Evolutionary conservation across 2,113 vertebrate genomes (phyloP).

Genomic region (Toxotes chatareus): DNA sequence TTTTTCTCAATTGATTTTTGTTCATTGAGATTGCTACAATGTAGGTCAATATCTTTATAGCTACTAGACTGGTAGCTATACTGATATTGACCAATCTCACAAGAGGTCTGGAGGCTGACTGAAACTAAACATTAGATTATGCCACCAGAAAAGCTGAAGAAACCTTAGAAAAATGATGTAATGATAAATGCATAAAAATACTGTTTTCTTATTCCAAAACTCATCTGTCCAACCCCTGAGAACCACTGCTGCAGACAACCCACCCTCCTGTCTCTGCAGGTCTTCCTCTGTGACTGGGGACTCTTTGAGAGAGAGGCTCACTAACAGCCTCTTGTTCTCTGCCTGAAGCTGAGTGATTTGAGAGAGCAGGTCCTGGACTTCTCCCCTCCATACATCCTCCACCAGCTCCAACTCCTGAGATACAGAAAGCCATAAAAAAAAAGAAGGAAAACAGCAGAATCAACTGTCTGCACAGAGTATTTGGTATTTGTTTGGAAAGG

Average conservation of each 20-base stretch:
- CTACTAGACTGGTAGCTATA: no score
- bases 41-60: no score
- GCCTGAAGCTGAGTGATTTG: constrained; percentile 92
- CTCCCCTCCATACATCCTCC: constrained; percentile 94
- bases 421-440: not conserved
- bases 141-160: not conserved
- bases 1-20: no score
- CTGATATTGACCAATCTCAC: not conserved
- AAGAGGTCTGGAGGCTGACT: not conserved
- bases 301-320: constrained; percentile 88
- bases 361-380: constrained; percentile 92
- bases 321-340: constrained; percentile 91
- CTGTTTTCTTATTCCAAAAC: not conserved
- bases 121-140: not conserved
- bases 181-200: not conserved
- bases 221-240: not conserved
- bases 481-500: not conserved
- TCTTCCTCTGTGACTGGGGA: constrained; percentile 87
- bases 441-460: not conserved
- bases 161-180: not conserved
- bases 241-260: not conserved
- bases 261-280: constrained; percentile 90
- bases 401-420: constrained; percentile 91
- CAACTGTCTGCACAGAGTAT: not conserved
- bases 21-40: no score